phyloP scores from a whole-genome alignment of 2,888 invertebrate species.

The Coremacera marginata region DNA sequence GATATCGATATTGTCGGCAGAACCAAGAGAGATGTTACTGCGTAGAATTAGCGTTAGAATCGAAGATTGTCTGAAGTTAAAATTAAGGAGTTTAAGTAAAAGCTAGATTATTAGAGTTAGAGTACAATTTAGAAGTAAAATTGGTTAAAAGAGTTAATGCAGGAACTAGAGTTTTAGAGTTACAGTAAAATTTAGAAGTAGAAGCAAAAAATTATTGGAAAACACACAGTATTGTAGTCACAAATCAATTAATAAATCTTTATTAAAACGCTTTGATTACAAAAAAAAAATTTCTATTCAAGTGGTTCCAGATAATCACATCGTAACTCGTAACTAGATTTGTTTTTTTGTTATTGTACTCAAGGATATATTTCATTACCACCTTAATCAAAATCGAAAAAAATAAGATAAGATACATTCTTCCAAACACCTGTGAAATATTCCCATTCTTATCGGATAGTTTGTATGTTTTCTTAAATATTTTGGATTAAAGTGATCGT shows the following conservation, averaged over 20 bases:
- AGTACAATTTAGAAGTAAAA: no score
- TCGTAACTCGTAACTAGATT: not conserved
- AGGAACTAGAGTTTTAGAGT: no score
- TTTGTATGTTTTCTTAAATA: not conserved
- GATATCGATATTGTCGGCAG: no score
- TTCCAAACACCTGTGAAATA: not conserved
- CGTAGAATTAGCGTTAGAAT: no score
- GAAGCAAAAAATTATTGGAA: no score
- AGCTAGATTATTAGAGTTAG: no score
- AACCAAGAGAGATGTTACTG: no score
- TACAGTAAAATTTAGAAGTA: no score
- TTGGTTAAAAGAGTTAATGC: no score
- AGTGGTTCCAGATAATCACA: not conserved
- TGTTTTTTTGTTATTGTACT: not conserved
- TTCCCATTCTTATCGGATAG: not conserved
- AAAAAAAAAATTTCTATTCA: not conserved
- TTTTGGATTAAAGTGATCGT: no score
- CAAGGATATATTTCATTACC: not conserved
- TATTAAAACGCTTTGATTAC: not conserved
- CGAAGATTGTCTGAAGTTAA: no score
- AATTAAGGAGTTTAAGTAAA: no score
- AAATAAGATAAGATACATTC: conserved; percentile 8
- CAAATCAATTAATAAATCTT: not conserved
- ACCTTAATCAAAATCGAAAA: not conserved
- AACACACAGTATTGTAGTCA: not conserved